Conservation (phyloP, 2,113 vertebrate species). For the Gallinago paraguaiae region DNA sequence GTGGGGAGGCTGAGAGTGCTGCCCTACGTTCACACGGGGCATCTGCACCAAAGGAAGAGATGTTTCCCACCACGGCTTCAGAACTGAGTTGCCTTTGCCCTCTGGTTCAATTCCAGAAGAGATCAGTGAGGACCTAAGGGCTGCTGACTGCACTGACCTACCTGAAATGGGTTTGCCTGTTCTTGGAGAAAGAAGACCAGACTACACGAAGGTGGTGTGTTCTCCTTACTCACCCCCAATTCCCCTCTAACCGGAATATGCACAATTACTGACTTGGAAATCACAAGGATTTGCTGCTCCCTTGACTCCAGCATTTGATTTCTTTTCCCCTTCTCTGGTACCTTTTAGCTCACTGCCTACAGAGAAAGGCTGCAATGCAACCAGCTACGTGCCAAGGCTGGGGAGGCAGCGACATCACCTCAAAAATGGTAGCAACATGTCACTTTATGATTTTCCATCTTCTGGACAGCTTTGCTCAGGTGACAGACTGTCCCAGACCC, state of each 20-base stretch:
- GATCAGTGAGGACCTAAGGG: not conserved
- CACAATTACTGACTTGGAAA: not conserved
- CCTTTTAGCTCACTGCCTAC: not conserved
- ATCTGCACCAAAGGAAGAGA: not conserved
- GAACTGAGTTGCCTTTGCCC: not conserved
- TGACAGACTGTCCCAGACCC: not conserved
- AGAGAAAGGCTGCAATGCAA: rapidly evolving
- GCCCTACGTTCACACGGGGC: not conserved
- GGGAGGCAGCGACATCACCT: not conserved
- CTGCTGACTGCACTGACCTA: not conserved
- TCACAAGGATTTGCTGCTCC: not conserved
- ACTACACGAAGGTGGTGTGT: not conserved
- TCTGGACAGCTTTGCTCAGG: not conserved
- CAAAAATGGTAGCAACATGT: not conserved
- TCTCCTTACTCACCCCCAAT: not conserved
- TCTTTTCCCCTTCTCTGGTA: not conserved
- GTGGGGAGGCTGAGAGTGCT: not conserved
- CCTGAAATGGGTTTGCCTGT: not conserved
- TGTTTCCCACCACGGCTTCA: not conserved
- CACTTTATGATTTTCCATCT: not conserved
- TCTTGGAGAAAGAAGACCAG: not conserved
- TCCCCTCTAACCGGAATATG: not conserved
- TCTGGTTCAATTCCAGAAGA: not conserved
- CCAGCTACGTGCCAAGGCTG: not conserved
- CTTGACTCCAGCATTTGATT: not conserved